Evolutionary conservation across 2,888 invertebrate genomes (phyloP), one percentile per base, ranked within the genome.

Genomic region (Torymus auratus): DNA sequence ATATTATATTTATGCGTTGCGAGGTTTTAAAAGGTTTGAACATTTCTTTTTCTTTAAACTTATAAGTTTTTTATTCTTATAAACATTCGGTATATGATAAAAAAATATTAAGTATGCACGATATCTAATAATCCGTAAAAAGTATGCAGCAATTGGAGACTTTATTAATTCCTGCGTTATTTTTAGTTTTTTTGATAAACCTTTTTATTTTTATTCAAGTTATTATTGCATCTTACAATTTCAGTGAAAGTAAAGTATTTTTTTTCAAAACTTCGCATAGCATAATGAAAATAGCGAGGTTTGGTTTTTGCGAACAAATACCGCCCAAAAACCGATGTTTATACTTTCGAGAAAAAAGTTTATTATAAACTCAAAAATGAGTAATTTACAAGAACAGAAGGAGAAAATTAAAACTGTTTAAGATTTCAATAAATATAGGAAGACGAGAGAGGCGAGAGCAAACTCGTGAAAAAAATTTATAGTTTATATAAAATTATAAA

Each of bases 401-500:
- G 13, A 69, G 17, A 65, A 56, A 70, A 70, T 50, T 70, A 52
- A 10, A 77, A 17, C 28, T 62, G n/a, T 60, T 52, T 20, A 62
- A 77, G 56, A 41, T 64, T 56, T 53, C n/a, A 55, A n/a, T 14
- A 14, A 61, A 17, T 55, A 55, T 62, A 61, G 50, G 17, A 28
- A 7, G 61, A 60, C 5, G 11, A 10, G 23, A 2, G 12, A 23
- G 58, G 23, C 41, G 73, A 64, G 65, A 74, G 41, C 2, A 20
- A 65, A 56, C 64, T 75, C 74, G 53, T 50, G 20, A 41, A 41
- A 65, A 23, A 20, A 20, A 65, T 50, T 74, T 23, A 75, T 67
- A 75, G 74, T 75, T 74, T 50, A 76, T 76, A 53, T 61, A 52
- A 76, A 76, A 61, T 55, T 23, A 11, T 61, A 41, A 69, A 4